phyloP scores from a whole-genome alignment of 2,888 invertebrate genomes.

The Drosophila emarginata region DNA sequence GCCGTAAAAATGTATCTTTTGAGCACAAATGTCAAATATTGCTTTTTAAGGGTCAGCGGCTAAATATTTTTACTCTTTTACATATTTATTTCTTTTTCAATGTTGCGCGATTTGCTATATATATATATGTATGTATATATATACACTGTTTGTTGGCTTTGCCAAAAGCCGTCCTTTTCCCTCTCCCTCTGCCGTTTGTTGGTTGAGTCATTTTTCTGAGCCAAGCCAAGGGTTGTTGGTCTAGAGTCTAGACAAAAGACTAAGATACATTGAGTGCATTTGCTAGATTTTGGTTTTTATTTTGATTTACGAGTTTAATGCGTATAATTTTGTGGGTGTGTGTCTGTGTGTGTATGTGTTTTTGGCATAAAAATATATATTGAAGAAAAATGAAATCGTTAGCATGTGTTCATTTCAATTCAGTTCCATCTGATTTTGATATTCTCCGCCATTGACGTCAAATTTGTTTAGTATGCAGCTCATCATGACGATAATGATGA shows the following conservation, averaged over 20 bases:
- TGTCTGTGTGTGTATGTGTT: too few relatives aligned
- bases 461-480: conserved; percentile 64
- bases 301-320: conserved; percentile 32
- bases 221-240: conserved; percentile 30
- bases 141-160: conserved; percentile 4
- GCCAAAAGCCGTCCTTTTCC: conserved; percentile 42
- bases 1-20: conserved; percentile 61
- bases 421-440: conserved; percentile 29
- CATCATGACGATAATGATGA: conserved; percentile 41
- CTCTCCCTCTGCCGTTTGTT: conserved; percentile 11
- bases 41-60: conserved; percentile 74
- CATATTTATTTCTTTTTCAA: conserved; percentile 51
- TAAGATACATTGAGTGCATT: conserved; percentile 40
- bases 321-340: not conserved
- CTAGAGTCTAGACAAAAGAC: conserved; percentile 6
- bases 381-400: conserved; percentile 21
- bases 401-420: conserved; percentile 23
- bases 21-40: conserved; percentile 78
- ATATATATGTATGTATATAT: too few relatives aligned
- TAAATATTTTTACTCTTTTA: conserved; percentile 46
- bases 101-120: conserved; percentile 40
- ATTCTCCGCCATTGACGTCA: conserved; percentile 62
- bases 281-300: conserved; percentile 6
- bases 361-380: conserved; percentile 3
- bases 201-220: conserved; percentile 45